These are phyloP conservation scores for Onychostruthus taczanowskii DNA, from an alignment of 2,113 vertebrate genomes.

Conservation along the genomic window DNA sequence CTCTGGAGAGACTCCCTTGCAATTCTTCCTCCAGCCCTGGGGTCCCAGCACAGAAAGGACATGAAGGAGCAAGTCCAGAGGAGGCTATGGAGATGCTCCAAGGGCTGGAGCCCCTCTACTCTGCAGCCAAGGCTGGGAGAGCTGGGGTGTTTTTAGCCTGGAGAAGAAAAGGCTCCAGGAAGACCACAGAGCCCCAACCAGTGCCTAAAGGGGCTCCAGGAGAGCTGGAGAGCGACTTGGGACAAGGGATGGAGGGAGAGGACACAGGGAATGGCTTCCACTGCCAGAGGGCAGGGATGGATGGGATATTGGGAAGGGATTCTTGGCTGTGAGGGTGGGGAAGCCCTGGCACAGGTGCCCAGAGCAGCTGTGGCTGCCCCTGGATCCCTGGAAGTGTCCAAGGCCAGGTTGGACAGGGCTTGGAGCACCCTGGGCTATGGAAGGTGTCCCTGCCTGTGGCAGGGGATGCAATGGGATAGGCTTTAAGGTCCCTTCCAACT, in stretches of 20 bases:
- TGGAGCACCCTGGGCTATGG: rapidly evolving
- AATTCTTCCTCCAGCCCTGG: not conserved
- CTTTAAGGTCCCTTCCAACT: not conserved
- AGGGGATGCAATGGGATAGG: rapidly evolving
- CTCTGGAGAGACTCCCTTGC: not conserved
- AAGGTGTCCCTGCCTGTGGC: not conserved
- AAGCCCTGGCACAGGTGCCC: not conserved
- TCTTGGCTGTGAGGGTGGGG: rapidly evolving
- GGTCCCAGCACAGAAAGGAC: not conserved
- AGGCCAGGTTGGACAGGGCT: rapidly evolving
- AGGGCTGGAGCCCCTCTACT: not conserved
- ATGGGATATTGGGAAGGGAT: not conserved
- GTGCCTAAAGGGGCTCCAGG: not conserved
- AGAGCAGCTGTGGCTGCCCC: not conserved
- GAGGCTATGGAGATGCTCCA: rapidly evolving
- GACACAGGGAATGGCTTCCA: not conserved
- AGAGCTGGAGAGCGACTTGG: not conserved
- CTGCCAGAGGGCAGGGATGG: rapidly evolving
- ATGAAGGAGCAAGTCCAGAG: not conserved
- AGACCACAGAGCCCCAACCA: not conserved
- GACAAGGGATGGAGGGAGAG: not conserved
- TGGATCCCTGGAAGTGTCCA: not conserved
- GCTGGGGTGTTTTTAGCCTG: rapidly evolving
- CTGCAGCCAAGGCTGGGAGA: not conserved
- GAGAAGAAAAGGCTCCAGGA: not conserved